Evolutionary conservation across 2,797 vertebrate genomes (phyloP), one percentile per base, ranked within the genome.

Genomic region (Nannoperca australis): DNA sequence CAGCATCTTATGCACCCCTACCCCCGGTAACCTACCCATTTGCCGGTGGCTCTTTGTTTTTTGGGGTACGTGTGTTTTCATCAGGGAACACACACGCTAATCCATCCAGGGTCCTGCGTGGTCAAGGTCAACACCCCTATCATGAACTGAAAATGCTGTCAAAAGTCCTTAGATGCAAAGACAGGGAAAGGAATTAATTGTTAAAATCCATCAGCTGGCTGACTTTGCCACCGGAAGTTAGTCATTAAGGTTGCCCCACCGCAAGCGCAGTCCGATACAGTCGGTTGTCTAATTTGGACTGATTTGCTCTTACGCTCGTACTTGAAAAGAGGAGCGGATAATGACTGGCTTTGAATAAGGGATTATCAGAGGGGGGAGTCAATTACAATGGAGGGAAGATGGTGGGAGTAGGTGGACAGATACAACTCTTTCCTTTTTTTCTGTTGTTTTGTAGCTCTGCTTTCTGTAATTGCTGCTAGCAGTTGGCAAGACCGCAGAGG

Each of bases 391-490:
- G 67, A 88, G 82, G 65, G 74, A 71, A 70, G 70, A 84, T 42
- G 32, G 63, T 70, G 59, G 72, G 79, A 88, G 88, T 78, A 85
- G 84, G 88, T 89, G 79, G 77, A 85, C 30, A n/a, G 72, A 84
- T 81, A 77, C 81, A 85, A 83, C 91, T 81, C 69, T 87, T 82
- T 83, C 65, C 58, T 70, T 72, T 62, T 50, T 20, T 45, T 27
- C 51, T 54, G 32, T 77, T 86, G 70, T 78, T 86, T 88, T 81
- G 81, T 88, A 84, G 73, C 83, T 56, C 50, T 73, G 76, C 83
- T 89, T 88, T 76, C 76, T 78, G 63, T 92, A 91, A 93, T 92
- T 93, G 91, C 84, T 55, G 82, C 78, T 49, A 72, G 73, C 45
- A 82, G 77, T 81, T 87, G 89, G 87, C 76, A 55, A 38, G 63